These are phyloP conservation scores for Chauna torquata DNA, from an alignment of 2,113 vertebrate genomes.

Conservation along the genomic window DNA sequence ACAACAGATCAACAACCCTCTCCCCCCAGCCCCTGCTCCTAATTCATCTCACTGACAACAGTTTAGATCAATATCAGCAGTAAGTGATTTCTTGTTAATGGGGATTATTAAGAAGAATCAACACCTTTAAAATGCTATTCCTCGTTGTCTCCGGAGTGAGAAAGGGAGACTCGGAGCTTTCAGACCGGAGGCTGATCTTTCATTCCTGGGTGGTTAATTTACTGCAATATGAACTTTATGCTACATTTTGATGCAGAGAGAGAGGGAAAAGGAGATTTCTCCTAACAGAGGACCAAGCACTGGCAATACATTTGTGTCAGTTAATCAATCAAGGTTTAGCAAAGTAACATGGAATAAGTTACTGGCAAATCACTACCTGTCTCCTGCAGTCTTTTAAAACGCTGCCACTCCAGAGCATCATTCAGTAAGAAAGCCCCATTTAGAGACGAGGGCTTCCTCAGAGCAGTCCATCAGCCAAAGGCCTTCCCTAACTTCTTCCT, in stretches of 20 bases:
- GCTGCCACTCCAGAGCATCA: not conserved
- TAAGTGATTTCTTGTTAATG: constrained; percentile 43
- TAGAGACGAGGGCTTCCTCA: fast-evolving
- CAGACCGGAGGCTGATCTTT: not conserved
- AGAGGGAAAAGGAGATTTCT: not conserved
- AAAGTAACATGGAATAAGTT: not conserved
- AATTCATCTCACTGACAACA: constrained; percentile 52
- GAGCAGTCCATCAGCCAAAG: not conserved
- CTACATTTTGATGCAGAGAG: not conserved
- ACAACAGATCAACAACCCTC: constrained; percentile 8
- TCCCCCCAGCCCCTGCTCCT: not conserved
- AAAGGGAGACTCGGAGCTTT: not conserved
- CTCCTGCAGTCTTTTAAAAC: not conserved
- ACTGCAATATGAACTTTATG: fast-evolving
- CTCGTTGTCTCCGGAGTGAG: not conserved
- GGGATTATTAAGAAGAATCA: constrained; percentile 60
- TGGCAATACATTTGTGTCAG: not conserved
- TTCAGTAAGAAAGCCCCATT: not conserved
- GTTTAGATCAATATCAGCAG: constrained; percentile 43
- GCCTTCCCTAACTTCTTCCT: not conserved
- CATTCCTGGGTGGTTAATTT: not conserved
- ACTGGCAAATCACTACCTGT: not conserved
- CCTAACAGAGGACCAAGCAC: not conserved
- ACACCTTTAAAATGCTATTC: constrained; percentile 30
- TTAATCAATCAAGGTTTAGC: not conserved